Base-by-base conservation (phyloP, 2,113 vertebrate species). In the Xenus cinereus region DNA sequence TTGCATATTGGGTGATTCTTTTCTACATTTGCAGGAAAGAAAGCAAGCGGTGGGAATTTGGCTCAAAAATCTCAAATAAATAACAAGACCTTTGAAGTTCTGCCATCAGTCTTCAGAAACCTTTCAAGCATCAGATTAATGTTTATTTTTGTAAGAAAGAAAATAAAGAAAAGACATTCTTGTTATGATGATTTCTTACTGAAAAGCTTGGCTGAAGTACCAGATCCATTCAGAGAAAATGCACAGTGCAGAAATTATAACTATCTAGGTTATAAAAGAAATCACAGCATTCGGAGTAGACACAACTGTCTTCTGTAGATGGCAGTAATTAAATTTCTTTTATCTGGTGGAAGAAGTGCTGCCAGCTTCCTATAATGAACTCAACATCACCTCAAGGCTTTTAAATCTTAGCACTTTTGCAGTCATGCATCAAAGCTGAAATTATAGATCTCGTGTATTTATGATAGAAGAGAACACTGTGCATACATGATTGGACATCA, bases 261-360 rank as follows among this genome's bases (percentile, higher is more conserved):
- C 48, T 84, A 92, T 50, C 21, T 57, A 92, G n/a, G 28, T 93
- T 91, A 76, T 92, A 81, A 94, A 96, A 97, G 91, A 95, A 75
- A 91, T 63, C 51, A 74, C 43, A 94, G 33, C 45, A 77, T 96
- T 95, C 76, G 89, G 93, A 97, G 85, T 89, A 53, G 64, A 94
- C 77, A 93, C 39, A 95, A 86, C 63, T 81, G n/a, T 90, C 64
- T 96, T 50, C 87, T 96, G 68, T 67, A 96, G 89, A 94, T 79
- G 87, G 71, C 62, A 93, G 54, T 97, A 97, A 97, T 97, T 96
- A 90, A 81, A 96, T 95, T 98, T 96, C 53, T 97, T 97, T 98
- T 91, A 96, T 97, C 79, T 95, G 56, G 75, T 87, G 32, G 86
- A 91, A 95, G 79, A 95, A 94, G 80, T 14, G 9, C 78, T 89